Conservation (phyloP, 2,113 vertebrate species). For the Chrysochloris asiatica region DNA sequence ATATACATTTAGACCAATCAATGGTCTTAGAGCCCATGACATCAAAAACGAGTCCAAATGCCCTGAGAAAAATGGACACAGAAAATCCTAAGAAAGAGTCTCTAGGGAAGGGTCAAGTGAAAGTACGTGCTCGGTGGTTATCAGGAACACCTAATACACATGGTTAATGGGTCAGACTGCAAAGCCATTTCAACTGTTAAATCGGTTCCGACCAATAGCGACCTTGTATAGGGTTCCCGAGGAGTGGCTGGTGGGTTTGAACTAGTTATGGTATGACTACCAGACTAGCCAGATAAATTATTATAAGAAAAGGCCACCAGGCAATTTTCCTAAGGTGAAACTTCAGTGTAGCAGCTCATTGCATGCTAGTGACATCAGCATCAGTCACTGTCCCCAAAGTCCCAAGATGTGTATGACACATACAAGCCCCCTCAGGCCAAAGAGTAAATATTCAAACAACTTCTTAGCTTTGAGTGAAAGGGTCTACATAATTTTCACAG, state of each 20-base stretch:
- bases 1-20: not conserved
- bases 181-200: too few species aligned
- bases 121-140: not conserved
- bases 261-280: not conserved
- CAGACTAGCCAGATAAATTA: not conserved
- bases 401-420: not conserved
- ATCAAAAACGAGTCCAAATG: constrained; percentile 24
- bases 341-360: not conserved
- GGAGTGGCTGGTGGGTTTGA: too few species aligned
- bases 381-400: not conserved
- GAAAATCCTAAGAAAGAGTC: not conserved
- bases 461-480: not conserved
- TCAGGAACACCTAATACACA: not conserved
- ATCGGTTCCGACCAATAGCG: too few species aligned
- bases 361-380: not conserved
- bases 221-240: too few species aligned
- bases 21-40: not conserved
- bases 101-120: not conserved
- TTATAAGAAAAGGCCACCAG: not conserved
- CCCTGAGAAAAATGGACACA: not conserved
- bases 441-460: not conserved
- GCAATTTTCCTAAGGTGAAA: not conserved
- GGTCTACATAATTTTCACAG: constrained; percentile 35
- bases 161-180: too few species aligned
- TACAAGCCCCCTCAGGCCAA: not conserved